Evolutionary conservation across 2,888 invertebrate species (phyloP).

Genomic region (Pyrrhosoma nymphula): DNA sequence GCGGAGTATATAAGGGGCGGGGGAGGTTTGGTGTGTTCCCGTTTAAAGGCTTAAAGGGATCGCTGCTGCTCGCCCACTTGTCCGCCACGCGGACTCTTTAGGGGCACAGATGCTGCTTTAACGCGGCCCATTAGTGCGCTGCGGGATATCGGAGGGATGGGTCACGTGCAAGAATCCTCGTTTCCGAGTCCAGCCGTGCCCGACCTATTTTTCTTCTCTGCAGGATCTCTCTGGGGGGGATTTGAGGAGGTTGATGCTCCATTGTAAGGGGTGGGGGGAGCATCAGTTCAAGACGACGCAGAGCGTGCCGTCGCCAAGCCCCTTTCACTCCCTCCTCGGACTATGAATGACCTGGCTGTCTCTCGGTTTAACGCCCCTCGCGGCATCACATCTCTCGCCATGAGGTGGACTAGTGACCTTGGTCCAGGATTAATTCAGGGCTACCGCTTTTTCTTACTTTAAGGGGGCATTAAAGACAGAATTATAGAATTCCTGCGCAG

Average conservation of each 20-base stretch:
- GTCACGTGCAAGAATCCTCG: background rate
- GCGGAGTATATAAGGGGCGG: background rate
- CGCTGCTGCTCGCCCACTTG: background rate
- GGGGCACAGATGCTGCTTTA: background rate
- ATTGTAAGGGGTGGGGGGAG: background rate
- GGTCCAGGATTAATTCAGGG: background rate
- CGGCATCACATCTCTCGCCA: background rate
- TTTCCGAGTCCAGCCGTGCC: background rate
- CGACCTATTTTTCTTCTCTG: background rate
- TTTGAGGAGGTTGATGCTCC: background rate
- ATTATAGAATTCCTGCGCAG: too few species aligned
- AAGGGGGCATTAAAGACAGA: too few species aligned
- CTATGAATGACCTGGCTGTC: background rate
- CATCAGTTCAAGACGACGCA: background rate
- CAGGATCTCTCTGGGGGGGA: background rate
- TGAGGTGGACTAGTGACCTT: background rate
- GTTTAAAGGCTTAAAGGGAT: constrained; percentile 28
- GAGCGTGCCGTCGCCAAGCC: background rate
- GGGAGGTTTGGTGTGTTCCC: background rate
- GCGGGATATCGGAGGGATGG: background rate
- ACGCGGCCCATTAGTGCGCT: background rate
- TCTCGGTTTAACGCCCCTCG: background rate
- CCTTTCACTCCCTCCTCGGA: background rate
- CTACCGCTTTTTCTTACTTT: background rate
- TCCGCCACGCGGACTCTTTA: background rate